Evolutionary conservation across 1,140 invertebrate genomes (phyloP), one percentile per base, ranked within the genome.

Genomic region (Sweltsa coloradensis): DNA sequence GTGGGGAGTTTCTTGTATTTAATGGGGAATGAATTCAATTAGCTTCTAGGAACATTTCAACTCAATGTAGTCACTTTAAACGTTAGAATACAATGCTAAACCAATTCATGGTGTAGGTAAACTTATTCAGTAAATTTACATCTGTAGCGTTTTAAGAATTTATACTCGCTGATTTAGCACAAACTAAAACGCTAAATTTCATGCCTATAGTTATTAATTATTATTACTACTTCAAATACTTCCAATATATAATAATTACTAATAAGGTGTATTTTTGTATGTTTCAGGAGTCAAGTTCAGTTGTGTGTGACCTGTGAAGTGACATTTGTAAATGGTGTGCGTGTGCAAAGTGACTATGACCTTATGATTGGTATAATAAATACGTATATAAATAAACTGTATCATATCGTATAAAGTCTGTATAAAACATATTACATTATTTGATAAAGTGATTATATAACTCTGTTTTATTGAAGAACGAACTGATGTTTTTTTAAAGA

Each of bases 231-330:
- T n/a, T n/a, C n/a, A n/a, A n/a, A n/a, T n/a, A n/a, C n/a, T n/a
- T n/a, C n/a, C n/a, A n/a, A n/a, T n/a, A n/a, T n/a, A n/a, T n/a
- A n/a, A n/a, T n/a, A n/a, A 42, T 50, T 53, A 29, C 44, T 43
- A 19, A 14, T 19, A 36, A 27, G 26, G 14, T 45, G 44, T 22
- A 46, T 46, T 31, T 46, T 39, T 62, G 57, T 47, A 55, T 61
- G 58, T 67, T 67, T 53, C 60, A 71, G 72, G 73, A 62, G 75
- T 83, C 56, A 85, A 84, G 63, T 84, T 84, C 64, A 84, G 81
- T 69, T 83, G 81, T 65, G 81, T 85, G 52, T 84, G 55, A 60
- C 16, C n/a, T n/a, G n/a, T n/a, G n/a, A n/a, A n/a, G n/a, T n/a
- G 34, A 37, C 34, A 37, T 37, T 14, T 14, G 29, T 37, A 21